Conservation (phyloP, 2,113 vertebrate genomes). For the Psammodynastes pulverulentus region DNA sequence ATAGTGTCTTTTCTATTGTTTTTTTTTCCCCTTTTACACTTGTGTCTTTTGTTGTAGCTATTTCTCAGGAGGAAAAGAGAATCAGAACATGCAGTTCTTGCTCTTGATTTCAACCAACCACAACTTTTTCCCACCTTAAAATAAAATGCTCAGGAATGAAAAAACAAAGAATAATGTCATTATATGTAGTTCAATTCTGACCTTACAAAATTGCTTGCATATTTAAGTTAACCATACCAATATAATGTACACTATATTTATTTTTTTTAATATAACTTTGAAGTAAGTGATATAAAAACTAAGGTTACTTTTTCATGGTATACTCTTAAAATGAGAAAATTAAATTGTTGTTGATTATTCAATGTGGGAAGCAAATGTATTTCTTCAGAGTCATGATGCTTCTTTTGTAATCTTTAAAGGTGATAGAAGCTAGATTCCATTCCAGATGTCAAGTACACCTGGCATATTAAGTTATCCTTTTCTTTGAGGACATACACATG, state of each 20-base stretch:
- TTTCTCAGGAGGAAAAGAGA: not conserved
- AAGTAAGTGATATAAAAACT: not conserved
- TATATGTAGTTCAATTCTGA: not conserved
- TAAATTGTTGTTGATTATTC: not conserved
- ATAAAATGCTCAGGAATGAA: not conserved
- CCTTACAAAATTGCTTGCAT: not conserved
- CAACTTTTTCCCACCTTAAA: not conserved
- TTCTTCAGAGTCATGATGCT: not conserved
- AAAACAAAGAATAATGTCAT: not conserved
- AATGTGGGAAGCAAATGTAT: not conserved
- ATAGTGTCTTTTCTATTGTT: not conserved
- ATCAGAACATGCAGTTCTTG: not conserved
- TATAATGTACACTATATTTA: not conserved
- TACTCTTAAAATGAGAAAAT: not conserved
- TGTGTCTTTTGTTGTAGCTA: not conserved
- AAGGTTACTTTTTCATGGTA: not conserved
- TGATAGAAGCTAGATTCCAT: not conserved
- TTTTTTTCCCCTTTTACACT: not conserved
- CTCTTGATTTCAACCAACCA: not conserved
- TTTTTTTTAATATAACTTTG: not conserved
- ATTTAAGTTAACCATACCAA: not conserved
- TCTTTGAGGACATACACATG: not conserved
- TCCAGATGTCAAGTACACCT: not conserved
- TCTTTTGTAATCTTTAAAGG: not conserved
- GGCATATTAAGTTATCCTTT: not conserved